These are phyloP conservation scores for Drosophila bunnanda DNA, from an alignment of 2,888 invertebrate genomes.

Conservation along the genomic window DNA sequence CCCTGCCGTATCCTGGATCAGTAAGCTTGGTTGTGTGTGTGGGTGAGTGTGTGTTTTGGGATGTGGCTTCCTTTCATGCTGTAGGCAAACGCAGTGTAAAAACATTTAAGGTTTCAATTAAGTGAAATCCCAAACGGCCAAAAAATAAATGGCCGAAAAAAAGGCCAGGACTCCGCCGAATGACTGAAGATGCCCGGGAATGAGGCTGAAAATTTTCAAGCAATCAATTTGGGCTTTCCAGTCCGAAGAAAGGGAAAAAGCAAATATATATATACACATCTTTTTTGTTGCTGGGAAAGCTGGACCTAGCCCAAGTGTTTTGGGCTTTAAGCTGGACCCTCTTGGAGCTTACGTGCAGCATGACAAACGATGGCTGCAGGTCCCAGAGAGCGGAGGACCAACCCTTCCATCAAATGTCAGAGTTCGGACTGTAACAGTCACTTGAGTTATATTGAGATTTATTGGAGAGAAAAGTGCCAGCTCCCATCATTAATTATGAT, in stretches of 20 bases:
- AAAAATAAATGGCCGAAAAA: slow-evolving; percentile 39
- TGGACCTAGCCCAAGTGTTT: slow-evolving; percentile 40
- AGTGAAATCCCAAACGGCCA: slow-evolving; percentile 63
- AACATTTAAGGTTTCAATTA: slow-evolving; percentile 80
- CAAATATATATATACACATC: slow-evolving; percentile 28
- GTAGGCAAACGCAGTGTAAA: slow-evolving; percentile 59
- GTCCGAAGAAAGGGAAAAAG: slow-evolving; percentile 24
- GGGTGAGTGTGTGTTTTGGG: slow-evolving; percentile 11
- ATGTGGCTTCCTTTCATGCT: slow-evolving; percentile 47
- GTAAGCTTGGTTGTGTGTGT: neutral
- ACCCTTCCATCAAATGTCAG: slow-evolving; percentile 75
- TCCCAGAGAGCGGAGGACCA: slow-evolving; percentile 42
- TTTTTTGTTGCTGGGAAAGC: slow-evolving; percentile 8
- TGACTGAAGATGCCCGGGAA: slow-evolving; percentile 38
- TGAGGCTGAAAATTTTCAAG: slow-evolving; percentile 60
- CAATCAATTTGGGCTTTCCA: slow-evolving; percentile 68
- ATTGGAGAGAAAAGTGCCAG: slow-evolving; percentile 45
- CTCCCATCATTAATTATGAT: slow-evolving; percentile 74
- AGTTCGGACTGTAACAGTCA: slow-evolving; percentile 70
- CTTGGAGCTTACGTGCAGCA: slow-evolving; percentile 65
- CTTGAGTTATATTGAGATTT: slow-evolving; percentile 79
- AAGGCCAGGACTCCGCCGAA: slow-evolving; percentile 42
- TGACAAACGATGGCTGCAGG: slow-evolving; percentile 69
- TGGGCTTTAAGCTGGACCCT: slow-evolving; percentile 55
- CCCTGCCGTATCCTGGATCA: neutral